Conservation (phyloP, 2,888 invertebrate genomes). For the Pterostichus madidus region DNA sequence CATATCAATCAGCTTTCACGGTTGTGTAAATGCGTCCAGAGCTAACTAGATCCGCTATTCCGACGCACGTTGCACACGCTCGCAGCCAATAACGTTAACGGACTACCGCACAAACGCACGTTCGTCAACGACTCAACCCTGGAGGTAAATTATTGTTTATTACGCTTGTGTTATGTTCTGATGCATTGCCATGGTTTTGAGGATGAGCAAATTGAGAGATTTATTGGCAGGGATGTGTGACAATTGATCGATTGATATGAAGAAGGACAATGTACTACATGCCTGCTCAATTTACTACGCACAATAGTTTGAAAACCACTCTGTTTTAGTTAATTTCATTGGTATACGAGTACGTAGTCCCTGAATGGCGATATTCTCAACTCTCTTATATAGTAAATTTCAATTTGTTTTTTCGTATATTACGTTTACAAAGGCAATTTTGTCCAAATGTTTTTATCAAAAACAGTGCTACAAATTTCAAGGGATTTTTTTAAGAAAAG, state of each 20-base stretch:
- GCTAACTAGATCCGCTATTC: constrained; percentile 40
- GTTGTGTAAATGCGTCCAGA: constrained; percentile 37
- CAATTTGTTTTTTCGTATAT: no score
- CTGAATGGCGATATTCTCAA: no score
- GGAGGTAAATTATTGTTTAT: constrained; percentile 39
- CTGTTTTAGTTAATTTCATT: no score
- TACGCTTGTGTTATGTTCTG: constrained; percentile 23
- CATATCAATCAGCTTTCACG: constrained; percentile 56
- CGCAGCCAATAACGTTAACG: background rate
- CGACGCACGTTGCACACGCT: background rate
- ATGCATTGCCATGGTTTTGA: constrained; percentile 52
- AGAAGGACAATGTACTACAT: constrained; percentile 42
- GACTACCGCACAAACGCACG: constrained; percentile 13
- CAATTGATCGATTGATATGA: constrained; percentile 38
- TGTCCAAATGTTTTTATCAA: no score
- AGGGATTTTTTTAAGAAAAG: no score
- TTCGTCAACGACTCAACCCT: constrained; percentile 35
- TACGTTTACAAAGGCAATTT: no score
- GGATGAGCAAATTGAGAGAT: constrained; percentile 54
- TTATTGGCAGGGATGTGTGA: constrained; percentile 14
- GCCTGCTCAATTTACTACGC: constrained; percentile 16
- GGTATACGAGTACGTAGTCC: no score
- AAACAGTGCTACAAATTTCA: no score
- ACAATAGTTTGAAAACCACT: background rate
- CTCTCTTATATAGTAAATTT: no score